These are phyloP conservation scores for Tokudaia muenninki DNA, from an alignment of 2,797 vertebrate genomes.

Conservation along the genomic window DNA sequence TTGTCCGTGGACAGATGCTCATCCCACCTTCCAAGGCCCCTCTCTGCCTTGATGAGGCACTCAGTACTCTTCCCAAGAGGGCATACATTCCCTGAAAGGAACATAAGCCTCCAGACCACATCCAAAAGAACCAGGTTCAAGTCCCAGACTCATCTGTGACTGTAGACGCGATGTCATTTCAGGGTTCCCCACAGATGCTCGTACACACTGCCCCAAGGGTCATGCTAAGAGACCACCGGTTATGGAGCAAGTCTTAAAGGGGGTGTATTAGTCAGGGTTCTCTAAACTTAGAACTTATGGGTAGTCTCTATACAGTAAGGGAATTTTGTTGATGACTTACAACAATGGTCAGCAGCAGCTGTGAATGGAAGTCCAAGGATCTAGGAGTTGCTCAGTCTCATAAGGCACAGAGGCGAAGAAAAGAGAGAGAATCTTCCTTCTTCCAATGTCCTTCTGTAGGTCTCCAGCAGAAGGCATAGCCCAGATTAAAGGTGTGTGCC, in stretches of 20 bases:
- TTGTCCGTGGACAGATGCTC: accelerated
- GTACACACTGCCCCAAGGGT: accelerated
- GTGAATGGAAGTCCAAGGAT: too few species aligned
- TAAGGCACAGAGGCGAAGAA: too few species aligned
- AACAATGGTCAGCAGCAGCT: too few species aligned
- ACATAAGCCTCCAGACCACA: not conserved
- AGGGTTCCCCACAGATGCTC: not conserved
- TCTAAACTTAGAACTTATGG: too few species aligned
- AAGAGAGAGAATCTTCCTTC: too few species aligned
- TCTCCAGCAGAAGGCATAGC: too few species aligned
- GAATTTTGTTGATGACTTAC: too few species aligned
- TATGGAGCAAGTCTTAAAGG: accelerated
- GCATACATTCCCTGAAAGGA: not conserved
- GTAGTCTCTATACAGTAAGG: too few species aligned
- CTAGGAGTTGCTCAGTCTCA: too few species aligned
- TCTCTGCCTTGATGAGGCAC: not conserved
- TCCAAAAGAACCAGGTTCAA: not conserved
- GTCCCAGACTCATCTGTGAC: not conserved
- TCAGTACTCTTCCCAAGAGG: accelerated
- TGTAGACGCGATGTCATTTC: not conserved
- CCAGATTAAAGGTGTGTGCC: too few species aligned
- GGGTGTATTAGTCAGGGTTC: too few species aligned
- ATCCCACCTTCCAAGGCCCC: not conserved
- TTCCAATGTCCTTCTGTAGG: too few species aligned
- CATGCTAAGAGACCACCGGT: not conserved